Evolutionary conservation across 2,888 invertebrate genomes (phyloP).

Genomic region (Drosophila lutescens): DNA sequence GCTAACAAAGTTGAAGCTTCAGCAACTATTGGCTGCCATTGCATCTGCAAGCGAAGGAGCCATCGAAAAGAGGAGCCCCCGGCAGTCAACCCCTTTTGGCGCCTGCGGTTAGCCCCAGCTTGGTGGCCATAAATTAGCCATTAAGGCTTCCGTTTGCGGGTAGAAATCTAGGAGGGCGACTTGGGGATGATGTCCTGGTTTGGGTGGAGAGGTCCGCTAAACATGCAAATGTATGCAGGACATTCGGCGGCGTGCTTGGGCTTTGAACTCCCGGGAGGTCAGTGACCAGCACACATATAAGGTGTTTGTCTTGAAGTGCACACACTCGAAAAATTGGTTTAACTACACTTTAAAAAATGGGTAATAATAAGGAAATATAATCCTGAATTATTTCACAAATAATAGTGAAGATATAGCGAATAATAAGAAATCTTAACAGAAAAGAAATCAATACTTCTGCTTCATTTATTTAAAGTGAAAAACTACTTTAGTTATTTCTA

Average conservation of each 20-base stretch:
- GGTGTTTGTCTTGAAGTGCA: conserved; percentile 60
- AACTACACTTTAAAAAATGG: neutral
- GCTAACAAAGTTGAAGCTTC: conserved; percentile 7
- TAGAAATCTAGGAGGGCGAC: conserved; percentile 19
- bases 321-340: conserved; percentile 13
- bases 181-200: conserved; percentile 14
- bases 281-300: conserved; percentile 66
- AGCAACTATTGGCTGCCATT: conserved; percentile 22
- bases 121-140: conserved; percentile 82
- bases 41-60: conserved; percentile 25
- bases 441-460: too few relatives aligned
- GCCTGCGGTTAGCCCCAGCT: conserved; percentile 57
- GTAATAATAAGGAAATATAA: too few relatives aligned
- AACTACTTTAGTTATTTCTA: neutral
- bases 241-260: conserved; percentile 26
- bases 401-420: too few relatives aligned
- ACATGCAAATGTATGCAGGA: conserved; percentile 72
- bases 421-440: too few relatives aligned
- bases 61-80: conserved; percentile 1
- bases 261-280: conserved; percentile 76
- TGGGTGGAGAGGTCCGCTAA: conserved; percentile 39
- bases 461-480: too few relatives aligned
- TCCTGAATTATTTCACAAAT: too few relatives aligned
- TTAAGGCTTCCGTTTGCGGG: conserved; percentile 73
- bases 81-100: conserved; percentile 40